Evolutionary conservation across 2,888 invertebrate genomes (phyloP).

Genomic region (Arrhopalites spinosus): DNA sequence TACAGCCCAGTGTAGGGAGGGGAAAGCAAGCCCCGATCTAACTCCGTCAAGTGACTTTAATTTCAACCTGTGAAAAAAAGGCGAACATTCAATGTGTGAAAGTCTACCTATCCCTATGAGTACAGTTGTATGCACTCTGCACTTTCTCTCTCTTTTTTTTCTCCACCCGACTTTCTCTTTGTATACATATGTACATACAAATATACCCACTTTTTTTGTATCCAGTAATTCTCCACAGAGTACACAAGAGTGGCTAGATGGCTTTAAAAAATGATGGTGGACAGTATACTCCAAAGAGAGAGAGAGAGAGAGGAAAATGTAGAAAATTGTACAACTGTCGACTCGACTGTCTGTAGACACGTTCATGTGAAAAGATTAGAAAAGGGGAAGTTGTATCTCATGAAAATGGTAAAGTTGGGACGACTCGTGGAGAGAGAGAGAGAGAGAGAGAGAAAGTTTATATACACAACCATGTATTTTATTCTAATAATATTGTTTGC

Average conservation of each 20-base stretch:
- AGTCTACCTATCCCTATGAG: background rate
- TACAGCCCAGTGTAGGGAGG: background rate
- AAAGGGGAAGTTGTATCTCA: too few relatives aligned
- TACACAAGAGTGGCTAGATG: background rate
- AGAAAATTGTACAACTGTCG: too few relatives aligned
- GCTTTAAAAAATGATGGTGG: background rate
- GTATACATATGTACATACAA: too few relatives aligned
- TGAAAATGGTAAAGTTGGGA: background rate
- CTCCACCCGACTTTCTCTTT: background rate
- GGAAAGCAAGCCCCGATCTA: too few relatives aligned
- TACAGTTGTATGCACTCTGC: background rate
- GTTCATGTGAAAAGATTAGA: too few relatives aligned
- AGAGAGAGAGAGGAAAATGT: too few relatives aligned
- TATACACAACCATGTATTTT: too few relatives aligned
- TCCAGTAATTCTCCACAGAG: background rate
- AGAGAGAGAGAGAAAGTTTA: background rate
- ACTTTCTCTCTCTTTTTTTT: background rate
- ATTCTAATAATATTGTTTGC: background rate
- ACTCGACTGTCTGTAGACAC: too few relatives aligned
- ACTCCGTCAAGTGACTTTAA: slow-evolving; percentile 12
- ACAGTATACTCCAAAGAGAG: background rate
- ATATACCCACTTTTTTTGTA: background rate
- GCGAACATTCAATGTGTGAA: slow-evolving; percentile 14
- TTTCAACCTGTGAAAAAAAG: slow-evolving; percentile 3
- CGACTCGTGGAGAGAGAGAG: slow-evolving; percentile 1